phyloP scores from a whole-genome alignment of 2,113 vertebrate genomes.

The Catharus minimus region DNA sequence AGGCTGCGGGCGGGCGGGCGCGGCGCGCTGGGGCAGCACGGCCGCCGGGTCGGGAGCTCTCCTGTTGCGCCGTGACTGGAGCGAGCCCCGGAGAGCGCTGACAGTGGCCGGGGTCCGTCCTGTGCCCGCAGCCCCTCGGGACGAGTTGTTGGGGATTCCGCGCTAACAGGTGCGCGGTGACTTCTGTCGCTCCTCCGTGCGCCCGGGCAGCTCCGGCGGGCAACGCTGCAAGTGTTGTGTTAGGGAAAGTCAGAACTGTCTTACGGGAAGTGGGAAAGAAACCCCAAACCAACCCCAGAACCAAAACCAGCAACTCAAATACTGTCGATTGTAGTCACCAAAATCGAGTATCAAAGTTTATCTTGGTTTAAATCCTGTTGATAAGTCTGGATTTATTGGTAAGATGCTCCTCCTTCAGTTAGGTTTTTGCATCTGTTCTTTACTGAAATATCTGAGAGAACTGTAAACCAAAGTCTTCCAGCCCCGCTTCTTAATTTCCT shows the following conservation, averaged over 20 bases:
- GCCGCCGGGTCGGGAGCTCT: fast-evolving
- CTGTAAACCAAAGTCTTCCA: neutral
- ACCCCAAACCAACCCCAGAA: neutral
- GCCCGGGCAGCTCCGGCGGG: neutral
- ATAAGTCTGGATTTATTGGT: neutral
- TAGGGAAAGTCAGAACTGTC: neutral
- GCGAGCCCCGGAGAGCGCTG: neutral
- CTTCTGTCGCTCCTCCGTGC: neutral
- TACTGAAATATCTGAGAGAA: neutral
- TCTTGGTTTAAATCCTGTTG: neutral
- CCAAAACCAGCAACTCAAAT: neutral
- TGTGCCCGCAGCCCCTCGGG: neutral
- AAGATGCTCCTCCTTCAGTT: neutral
- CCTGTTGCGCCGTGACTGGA: neutral
- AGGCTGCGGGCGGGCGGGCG: neutral
- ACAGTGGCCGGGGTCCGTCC: neutral
- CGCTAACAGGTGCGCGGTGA: neutral
- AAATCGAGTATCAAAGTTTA: neutral
- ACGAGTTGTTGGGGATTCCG: neutral
- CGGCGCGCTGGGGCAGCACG: neutral
- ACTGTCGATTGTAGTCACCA: fast-evolving
- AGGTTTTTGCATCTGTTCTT: neutral
- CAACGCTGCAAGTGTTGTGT: fast-evolving
- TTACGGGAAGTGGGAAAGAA: neutral
- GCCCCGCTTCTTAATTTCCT: neutral